Evolutionary conservation across 2,888 invertebrate species (phyloP).

Genomic region (Panopea generosa): DNA sequence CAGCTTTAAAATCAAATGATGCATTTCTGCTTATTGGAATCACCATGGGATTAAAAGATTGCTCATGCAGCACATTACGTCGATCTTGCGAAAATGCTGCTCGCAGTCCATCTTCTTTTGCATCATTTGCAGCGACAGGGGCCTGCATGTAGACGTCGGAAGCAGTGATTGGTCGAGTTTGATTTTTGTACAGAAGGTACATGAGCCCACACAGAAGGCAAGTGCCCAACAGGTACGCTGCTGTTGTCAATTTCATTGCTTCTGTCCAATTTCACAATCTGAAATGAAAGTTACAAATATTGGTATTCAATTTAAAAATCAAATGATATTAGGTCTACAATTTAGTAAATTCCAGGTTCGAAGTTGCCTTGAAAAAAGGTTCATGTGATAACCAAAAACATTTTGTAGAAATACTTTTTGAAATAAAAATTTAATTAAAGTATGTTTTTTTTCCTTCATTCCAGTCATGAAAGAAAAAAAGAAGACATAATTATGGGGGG

Average conservation of each 20-base stretch:
- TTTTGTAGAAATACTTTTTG: too few species aligned
- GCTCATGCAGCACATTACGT: constrained; percentile 31
- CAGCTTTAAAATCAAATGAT: constrained; percentile 40
- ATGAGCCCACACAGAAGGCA: constrained; percentile 20
- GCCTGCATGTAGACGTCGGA: constrained; percentile 32
- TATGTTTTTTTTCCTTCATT: too few species aligned
- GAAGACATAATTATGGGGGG: too few species aligned
- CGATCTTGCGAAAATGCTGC: constrained; percentile 32
- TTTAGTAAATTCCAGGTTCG: too few species aligned
- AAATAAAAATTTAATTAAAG: too few species aligned
- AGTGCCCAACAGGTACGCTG: constrained; percentile 28
- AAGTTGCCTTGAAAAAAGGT: too few species aligned
- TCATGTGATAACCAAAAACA: too few species aligned
- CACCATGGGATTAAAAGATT: constrained; percentile 42
- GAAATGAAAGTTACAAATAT: too few species aligned
- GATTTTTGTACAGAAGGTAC: constrained; percentile 41
- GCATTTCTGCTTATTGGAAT: constrained; percentile 35
- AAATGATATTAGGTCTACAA: too few species aligned
- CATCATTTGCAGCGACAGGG: background rate
- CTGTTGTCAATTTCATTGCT: constrained; percentile 10
- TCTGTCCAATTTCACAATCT: background rate
- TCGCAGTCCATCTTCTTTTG: background rate
- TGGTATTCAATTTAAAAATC: too few species aligned
- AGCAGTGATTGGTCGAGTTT: constrained; percentile 25
- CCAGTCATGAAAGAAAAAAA: too few species aligned